Base-by-base conservation (phyloP, 2,113 vertebrate genomes). In the Caranx ignobilis region DNA sequence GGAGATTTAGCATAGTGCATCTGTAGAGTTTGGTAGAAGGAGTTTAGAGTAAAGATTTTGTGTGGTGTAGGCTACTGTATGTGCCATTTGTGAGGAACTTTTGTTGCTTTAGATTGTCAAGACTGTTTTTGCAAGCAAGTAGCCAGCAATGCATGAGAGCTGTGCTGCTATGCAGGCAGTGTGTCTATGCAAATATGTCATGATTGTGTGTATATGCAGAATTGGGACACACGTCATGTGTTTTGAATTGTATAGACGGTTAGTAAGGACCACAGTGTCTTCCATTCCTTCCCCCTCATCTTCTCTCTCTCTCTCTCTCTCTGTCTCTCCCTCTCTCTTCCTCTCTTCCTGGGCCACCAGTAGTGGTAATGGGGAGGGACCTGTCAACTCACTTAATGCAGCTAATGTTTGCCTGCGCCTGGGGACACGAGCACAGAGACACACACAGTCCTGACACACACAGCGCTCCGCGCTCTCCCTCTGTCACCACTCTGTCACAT, bases 301-400 rank as follows among this genome's bases (percentile, higher is more conserved):
- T n/a, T 70, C 37, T 55, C 59, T 21, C 26, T 54, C 34, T 52
- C 54, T 21, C 43, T 87, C 70, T 62, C 26, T 82, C 64, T 35
- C 66, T 50, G 59, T 60, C 35, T 54, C 61, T 52, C 18, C 75
- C 18, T 43, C 45, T n/a, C 63, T 71, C 54, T 59, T 68, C 80
- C 70, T 74, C 32, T 47, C 72, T 91, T 31, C 45, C 70, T 94
- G 83, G 91, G 93, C 93, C 93, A 94, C 93, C 93, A 92, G 93
- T 86, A 84, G 86, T 93, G 94, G 93, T 95, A 95, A 95, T 95
- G 89, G 92, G 94, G 90, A 94, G 91, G 93, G 93, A 95, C 93
- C 95, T 95, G 95, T 95, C 95, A 94, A 89, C 92, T 94, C 94
- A 93, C 94, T 95, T 95, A 95, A 95, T 95, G 94, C 94, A 95